Percentiles rank a stretch among this genome's conserved stretches.
These are phyloP conservation scores for Harlomillsia oculata DNA, from an alignment of 1,140 invertebrate species.

Conservation along the genomic window DNA sequence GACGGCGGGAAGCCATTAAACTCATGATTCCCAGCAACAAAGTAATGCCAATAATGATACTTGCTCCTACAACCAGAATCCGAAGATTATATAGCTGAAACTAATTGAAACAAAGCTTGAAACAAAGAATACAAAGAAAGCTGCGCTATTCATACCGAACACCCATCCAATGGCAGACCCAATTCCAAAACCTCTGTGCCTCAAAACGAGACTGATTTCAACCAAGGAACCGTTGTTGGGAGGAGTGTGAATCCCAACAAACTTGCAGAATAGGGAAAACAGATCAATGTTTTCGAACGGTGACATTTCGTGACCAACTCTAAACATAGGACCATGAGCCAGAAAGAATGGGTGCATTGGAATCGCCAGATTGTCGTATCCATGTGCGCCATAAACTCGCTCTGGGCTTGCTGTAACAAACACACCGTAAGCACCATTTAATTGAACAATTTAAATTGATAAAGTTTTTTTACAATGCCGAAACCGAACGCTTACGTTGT, in stretches of 20 bases:
- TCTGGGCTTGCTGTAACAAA: conserved; percentile 42
- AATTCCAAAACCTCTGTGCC: conserved; percentile 11
- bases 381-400: conserved; percentile 55
- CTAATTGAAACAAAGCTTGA: too few species aligned
- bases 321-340: conserved; percentile 55
- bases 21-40: conserved; percentile 26
- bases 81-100: not conserved
- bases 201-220: conserved; percentile 1
- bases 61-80: conserved; percentile 13
- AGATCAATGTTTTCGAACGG: conserved; percentile 56
- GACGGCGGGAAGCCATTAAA: conserved; percentile 1
- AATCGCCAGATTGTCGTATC: conserved; percentile 50
- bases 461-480: not conserved
- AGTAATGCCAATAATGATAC: conserved; percentile 21
- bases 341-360: conserved; percentile 61
- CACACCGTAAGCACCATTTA: not conserved
- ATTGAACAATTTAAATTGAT: not conserved
- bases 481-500: conserved; percentile 39
- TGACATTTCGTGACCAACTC: conserved; percentile 36
- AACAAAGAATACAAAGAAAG: not conserved
- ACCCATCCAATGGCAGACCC: conserved; percentile 26
- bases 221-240: conserved; percentile 44
- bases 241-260: conserved; percentile 46
- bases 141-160: conserved; percentile 18
- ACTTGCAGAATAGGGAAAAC: conserved; percentile 55